Base-by-base conservation (phyloP, 1,140 invertebrate species). In the Pseudomyrmex concolor region DNA sequence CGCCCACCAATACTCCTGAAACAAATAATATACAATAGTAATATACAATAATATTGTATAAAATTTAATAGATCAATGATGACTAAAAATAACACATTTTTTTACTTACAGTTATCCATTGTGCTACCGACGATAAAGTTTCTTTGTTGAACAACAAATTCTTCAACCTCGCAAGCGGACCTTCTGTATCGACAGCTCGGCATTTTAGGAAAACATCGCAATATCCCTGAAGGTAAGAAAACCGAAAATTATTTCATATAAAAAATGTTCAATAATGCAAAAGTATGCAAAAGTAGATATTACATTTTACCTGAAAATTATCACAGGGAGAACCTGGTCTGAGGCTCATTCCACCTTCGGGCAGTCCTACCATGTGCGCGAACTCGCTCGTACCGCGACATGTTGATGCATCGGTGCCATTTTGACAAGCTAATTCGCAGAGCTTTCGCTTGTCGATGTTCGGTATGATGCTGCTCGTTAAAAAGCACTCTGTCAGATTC, bases 131-230 rank as follows among this genome's bases (percentile, higher is more conserved):
- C 54, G 96, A 95, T 48, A 99, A 95, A 4, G 98, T 99, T 92
- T 99, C 96, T 85, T 96, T 97, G 92, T 99, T 99, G 89, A 99
- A 97, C 10, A 99, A 95, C 5, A 99, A 95, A 95, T 99, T 99
- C 95, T 99, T 99, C 34, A 99, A 95, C 85, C 98, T 96, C 15
- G 98, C 98, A 84, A 99, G 95, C 19, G 99, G 99, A 55, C 99
- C 99, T 92, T 99, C 99, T 0, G 99, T 98, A 95, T 99, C 99
- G 13, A 99, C 98, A 1, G 98, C 97, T 86, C 99, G 96, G 93
- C 99, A 99, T 94, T 99, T 99, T 25, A 98, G 96, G 94, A 99
- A 99, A 68, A 99, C 99, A 94, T 99, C 99, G 95, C 99, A 99
- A 94, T 99, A 99, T 71, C 98, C 98, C 96, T 98, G 2, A 12